Percentiles rank a stretch among this genome's conserved stretches.
phyloP scores from a whole-genome alignment of 2,113 vertebrate genomes.

The Neogobius melanostomus region DNA sequence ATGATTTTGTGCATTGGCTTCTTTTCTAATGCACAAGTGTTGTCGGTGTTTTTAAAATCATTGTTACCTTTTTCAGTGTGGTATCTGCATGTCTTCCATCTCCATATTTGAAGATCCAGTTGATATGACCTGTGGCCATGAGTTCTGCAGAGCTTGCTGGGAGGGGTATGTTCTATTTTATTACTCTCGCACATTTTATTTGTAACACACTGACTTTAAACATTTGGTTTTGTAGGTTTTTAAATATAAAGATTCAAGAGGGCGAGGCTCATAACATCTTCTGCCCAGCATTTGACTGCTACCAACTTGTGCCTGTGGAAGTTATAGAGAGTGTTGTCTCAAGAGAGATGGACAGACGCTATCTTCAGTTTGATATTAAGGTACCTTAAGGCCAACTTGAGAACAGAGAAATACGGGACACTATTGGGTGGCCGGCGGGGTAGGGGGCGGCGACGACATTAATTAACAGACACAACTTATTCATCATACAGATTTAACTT shows the following conservation, averaged over 20 bases:
- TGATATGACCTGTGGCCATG: slow-evolving; percentile 95
- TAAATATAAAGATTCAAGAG: slow-evolving; percentile 98
- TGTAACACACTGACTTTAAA: too few relatives aligned
- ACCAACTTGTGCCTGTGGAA: slow-evolving; percentile 97
- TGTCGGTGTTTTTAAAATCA: too few relatives aligned
- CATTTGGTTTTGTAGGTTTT: slow-evolving; percentile 79
- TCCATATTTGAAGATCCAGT: slow-evolving; percentile 95
- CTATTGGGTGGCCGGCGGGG: too few relatives aligned
- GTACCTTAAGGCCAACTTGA: slow-evolving; percentile 62
- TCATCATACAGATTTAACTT: too few relatives aligned
- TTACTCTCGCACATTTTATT: background rate
- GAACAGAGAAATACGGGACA: too few relatives aligned
- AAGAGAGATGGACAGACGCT: slow-evolving; percentile 97
- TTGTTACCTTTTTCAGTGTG: slow-evolving; percentile 79
- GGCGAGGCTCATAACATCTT: slow-evolving; percentile 99
- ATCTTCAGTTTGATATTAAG: slow-evolving; percentile 99
- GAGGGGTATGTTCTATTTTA: slow-evolving; percentile 85
- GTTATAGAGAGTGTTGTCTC: slow-evolving; percentile 98
- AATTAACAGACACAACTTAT: too few relatives aligned
- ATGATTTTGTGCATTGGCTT: background rate
- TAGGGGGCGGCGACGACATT: too few relatives aligned
- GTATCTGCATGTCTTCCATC: slow-evolving; percentile 96
- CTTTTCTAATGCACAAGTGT: background rate
- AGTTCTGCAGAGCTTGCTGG: slow-evolving; percentile 97
- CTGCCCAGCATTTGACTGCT: slow-evolving; percentile 96